These are phyloP conservation scores for Lepidocolaptes lacrymiger DNA, from an alignment of 2,797 vertebrate genomes.

Conservation along the genomic window DNA sequence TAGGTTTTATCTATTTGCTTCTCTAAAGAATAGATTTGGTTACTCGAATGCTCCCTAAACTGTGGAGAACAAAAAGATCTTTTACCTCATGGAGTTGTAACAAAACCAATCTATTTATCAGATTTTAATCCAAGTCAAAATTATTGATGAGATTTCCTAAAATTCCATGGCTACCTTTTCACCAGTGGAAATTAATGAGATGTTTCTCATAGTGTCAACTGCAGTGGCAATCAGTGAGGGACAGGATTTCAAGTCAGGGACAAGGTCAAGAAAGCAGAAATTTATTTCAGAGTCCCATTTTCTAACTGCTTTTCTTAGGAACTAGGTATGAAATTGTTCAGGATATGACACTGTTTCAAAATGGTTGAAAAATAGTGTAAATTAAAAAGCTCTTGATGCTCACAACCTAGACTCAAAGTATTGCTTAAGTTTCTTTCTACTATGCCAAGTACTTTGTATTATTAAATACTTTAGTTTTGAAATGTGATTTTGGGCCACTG, in stretches of 20 bases:
- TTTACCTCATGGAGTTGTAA: not conserved
- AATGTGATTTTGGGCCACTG: not conserved
- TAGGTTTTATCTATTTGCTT: not conserved
- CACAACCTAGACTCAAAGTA: not conserved
- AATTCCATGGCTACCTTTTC: not conserved
- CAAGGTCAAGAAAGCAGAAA: not conserved
- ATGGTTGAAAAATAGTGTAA: not conserved
- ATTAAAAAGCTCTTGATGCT: not conserved
- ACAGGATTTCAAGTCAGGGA: not conserved
- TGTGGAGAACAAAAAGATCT: not conserved
- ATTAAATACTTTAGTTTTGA: not conserved
- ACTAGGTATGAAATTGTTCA: not conserved
- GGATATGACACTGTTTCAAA: not conserved
- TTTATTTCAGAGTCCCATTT: not conserved
- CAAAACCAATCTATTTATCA: not conserved
- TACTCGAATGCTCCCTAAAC: not conserved
- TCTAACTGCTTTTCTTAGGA: not conserved
- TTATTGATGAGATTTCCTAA: not conserved
- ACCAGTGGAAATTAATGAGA: not conserved
- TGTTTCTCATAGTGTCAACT: not conserved
- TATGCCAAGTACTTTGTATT: not conserved
- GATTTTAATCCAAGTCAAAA: not conserved
- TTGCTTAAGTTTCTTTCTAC: not conserved
- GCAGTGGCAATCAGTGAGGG: not conserved
- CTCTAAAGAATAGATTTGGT: not conserved